Evolutionary conservation across 2,113 vertebrate species (phyloP).

Genomic region (Physeter macrocephalus): DNA sequence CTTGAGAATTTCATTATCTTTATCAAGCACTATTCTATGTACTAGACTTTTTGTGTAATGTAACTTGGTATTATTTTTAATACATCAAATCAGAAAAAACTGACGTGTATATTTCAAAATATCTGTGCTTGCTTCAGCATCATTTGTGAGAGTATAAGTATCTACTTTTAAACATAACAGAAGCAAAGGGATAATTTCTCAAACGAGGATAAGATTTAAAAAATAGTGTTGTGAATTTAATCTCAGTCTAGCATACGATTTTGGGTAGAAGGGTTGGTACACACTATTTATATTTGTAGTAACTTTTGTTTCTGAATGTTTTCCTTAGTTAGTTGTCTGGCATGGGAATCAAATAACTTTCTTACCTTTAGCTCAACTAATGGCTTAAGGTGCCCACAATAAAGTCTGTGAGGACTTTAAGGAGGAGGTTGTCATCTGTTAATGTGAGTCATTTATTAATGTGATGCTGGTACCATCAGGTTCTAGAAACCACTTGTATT

Average conservation of each 20-base stretch:
- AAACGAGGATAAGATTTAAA: background rate
- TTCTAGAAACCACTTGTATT: background rate
- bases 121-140: background rate
- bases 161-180: background rate
- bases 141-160: background rate
- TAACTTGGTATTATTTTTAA: background rate
- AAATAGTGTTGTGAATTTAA: background rate
- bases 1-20: background rate
- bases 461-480: background rate
- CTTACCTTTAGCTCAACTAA: background rate
- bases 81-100: background rate
- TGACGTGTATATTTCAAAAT: background rate
- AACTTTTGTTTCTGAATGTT: conserved; percentile 1
- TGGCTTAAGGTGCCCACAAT: background rate
- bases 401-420: background rate
- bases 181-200: background rate
- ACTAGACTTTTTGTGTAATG: background rate
- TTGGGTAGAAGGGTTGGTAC: background rate
- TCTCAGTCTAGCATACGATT: background rate
- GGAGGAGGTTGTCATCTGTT: background rate
- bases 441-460: background rate
- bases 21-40: background rate
- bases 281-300: background rate
- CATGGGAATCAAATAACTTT: background rate
- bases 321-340: background rate